A percentile compares a stretch with the other conserved stretches of the same genome.
Evolutionary conservation across 2,113 vertebrate genomes (phyloP).

Genomic region (Puma concolor): DNA sequence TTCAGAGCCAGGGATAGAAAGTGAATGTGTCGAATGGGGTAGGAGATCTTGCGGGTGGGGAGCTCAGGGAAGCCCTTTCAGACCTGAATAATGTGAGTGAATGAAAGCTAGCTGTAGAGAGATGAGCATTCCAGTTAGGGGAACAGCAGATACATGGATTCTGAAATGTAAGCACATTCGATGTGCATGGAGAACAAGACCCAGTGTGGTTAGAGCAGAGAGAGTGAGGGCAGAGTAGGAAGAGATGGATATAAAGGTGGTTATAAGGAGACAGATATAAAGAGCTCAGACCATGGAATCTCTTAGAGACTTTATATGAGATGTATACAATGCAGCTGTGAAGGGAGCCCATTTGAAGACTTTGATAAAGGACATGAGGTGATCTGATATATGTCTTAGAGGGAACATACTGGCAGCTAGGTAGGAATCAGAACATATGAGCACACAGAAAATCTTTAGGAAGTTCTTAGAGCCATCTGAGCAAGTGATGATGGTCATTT

Average conservation of each 20-base stretch:
- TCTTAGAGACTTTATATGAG: background rate
- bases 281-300: background rate
- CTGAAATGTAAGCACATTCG: background rate
- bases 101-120: background rate
- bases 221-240: background rate
- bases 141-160: background rate
- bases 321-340: too few species aligned
- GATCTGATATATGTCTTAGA: background rate
- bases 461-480: background rate
- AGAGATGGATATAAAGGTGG: background rate
- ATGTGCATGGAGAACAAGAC: background rate
- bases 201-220: background rate
- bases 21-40: fast-evolving
- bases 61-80: background rate
- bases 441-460: background rate
- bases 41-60: fast-evolving
- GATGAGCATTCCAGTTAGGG: background rate
- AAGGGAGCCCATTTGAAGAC: background rate
- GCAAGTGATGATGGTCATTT: background rate
- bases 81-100: background rate
- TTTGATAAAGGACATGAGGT: background rate
- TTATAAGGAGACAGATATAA: background rate
- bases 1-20: background rate
- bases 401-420: background rate
- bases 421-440: background rate